Evolutionary conservation across 2,797 vertebrate species (phyloP).

Genomic region (Pteronotus mesoamericanus): DNA sequence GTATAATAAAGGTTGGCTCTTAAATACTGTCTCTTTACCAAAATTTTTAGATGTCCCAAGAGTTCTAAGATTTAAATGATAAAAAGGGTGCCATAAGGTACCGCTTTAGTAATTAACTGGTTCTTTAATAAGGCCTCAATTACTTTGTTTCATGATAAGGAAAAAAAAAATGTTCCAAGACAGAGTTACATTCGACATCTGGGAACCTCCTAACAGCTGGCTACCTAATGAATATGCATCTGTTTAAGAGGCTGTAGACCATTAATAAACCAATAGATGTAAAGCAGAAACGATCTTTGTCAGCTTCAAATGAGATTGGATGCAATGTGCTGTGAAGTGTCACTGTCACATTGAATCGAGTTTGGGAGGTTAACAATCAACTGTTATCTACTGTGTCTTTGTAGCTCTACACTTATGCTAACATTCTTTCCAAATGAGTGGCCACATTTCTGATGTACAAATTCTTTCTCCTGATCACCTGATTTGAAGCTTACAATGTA

Average conservation of each 20-base stretch:
- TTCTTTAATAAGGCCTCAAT: conserved; percentile 86
- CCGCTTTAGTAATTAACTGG: conserved; percentile 84
- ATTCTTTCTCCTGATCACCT: not conserved
- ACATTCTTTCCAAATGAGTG: not conserved
- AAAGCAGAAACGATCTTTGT: conserved; percentile 85
- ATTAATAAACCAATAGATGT: conserved; percentile 89
- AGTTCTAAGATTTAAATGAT: conserved; percentile 69
- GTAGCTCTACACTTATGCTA: not conserved
- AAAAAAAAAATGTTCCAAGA: conserved; percentile 79
- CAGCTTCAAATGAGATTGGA: conserved; percentile 84
- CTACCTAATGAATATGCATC: conserved; percentile 90
- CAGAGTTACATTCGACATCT: conserved; percentile 86
- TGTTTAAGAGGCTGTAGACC: conserved; percentile 85
- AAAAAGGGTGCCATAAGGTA: conserved; percentile 81
- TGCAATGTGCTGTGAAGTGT: conserved; percentile 86
- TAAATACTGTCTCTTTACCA: conserved; percentile 67
- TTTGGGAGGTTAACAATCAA: conserved; percentile 75
- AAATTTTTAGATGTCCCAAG: conserved; percentile 63
- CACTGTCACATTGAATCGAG: conserved; percentile 85
- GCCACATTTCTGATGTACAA: not conserved
- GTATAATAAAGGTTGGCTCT: conserved; percentile 42
- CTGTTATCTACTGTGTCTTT: not conserved
- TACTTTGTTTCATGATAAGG: conserved; percentile 84
- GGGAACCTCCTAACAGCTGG: conserved; percentile 88
- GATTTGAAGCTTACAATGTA: not conserved